phyloP scores from a whole-genome alignment of 2,113 vertebrate species.

The Tetrao urogallus region DNA sequence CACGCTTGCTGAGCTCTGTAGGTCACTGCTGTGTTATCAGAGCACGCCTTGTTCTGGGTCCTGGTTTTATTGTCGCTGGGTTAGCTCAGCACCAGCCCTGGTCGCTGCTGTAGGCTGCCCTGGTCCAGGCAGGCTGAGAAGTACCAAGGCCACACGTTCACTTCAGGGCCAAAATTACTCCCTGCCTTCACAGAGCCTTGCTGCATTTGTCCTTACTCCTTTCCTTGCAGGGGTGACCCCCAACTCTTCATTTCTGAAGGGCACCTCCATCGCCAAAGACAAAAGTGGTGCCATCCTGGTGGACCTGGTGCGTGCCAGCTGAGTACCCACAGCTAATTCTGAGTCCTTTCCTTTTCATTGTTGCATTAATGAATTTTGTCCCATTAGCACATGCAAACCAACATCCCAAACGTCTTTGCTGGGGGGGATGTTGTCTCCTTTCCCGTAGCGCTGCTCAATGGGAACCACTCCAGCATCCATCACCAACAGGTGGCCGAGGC shows the following conservation, averaged over 20 bases:
- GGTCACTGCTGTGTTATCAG: background rate
- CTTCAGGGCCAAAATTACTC: background rate
- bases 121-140: background rate
- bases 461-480: conserved; percentile 77
- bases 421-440: conserved; percentile 88
- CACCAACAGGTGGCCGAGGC: conserved; percentile 90
- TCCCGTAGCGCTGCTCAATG: conserved; percentile 76
- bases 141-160: background rate
- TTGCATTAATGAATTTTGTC: background rate
- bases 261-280: conserved; percentile 76
- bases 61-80: background rate
- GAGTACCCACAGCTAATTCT: accelerated
- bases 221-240: conserved; percentile 79
- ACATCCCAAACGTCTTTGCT: conserved; percentile 78
- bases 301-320: conserved; percentile 79
- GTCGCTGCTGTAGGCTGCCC: background rate
- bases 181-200: background rate
- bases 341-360: accelerated
- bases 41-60: background rate
- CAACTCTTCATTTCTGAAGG: conserved; percentile 81
- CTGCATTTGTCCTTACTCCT: background rate
- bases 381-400: conserved; percentile 86
- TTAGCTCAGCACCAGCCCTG: background rate
- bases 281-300: conserved; percentile 79
- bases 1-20: background rate